Base-by-base conservation (phyloP, 1,140 invertebrate species). In the Pachypeltis micranthus region DNA sequence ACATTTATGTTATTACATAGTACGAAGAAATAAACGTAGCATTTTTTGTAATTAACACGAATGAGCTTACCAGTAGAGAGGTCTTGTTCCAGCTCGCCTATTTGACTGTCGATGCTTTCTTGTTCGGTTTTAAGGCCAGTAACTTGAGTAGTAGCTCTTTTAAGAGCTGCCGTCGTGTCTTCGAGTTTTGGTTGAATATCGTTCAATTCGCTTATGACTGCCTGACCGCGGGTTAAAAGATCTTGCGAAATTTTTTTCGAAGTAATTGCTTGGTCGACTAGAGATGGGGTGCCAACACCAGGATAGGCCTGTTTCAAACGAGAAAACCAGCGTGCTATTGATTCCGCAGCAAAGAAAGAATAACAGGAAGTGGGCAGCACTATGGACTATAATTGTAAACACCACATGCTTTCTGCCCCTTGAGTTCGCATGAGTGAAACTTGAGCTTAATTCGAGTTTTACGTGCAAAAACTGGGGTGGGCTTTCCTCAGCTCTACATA, bases 121-220 rank as follows among this genome's bases (percentile, higher is more conserved):
- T 80, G 80, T 4, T 74, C 78, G 19, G 75, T 74, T 0, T 77
- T 79, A 0, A 79, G 78, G 28, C 68, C 74, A 21, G 79, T 78
- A 2, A 83, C 70, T 2, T 76, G 76, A 34, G 76, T 66, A 65
- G 79, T 79, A 1, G 81, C 69, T 51, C 71, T 63, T 12, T 75
- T 70, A 2, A 83, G 75, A 14, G 75, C 72, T 24, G 76, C 67
- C 61, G 78, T 76, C 62, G 80, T 76, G 2, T 64, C 31, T 25
- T 79, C 70, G 1, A 80, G 67, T 16, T 76, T 68, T 1, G 68
- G 66, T 54, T 74, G 71, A 0, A 78, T 61, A 2, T 62, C 66
- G 16, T 62, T 47, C 1, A 68, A 66, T 0, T 55, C 39, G 12
- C 56, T 58, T 16, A 65, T 51, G 12, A 66, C 64, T 10, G 65